These are phyloP conservation scores for Eupelmus urozonus DNA, from an alignment of 2,888 invertebrate species.

Conservation along the genomic window DNA sequence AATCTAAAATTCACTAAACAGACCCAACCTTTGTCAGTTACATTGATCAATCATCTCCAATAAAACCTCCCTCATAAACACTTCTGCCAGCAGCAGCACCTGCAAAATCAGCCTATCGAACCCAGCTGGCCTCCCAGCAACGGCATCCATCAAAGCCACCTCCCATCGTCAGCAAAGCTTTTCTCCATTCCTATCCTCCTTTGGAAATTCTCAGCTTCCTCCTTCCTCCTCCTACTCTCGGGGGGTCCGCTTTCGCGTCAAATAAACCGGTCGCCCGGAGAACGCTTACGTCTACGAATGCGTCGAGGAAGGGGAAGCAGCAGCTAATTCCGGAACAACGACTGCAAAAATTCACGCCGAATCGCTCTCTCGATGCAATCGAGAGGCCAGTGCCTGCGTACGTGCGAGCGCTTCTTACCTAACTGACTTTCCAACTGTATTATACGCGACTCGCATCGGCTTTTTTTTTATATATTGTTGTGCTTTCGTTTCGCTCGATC, in stretches of 20 bases:
- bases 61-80: too few species aligned
- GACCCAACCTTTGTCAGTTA: too few species aligned
- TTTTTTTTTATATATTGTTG: background rate
- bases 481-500: background rate
- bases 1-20: too few species aligned
- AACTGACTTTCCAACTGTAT: slow-evolving; percentile 49
- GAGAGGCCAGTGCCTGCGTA: too few species aligned
- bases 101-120: too few species aligned
- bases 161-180: background rate
- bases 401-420: slow-evolving; percentile 17
- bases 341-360: slow-evolving; percentile 16
- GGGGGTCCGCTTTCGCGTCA: slow-evolving; percentile 2
- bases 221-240: background rate
- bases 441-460: background rate
- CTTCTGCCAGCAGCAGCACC: too few species aligned
- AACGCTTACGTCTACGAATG: too few species aligned
- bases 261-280: slow-evolving; percentile 20
- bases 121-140: too few species aligned
- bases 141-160: too few species aligned
- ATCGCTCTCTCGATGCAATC: slow-evolving; percentile 24
- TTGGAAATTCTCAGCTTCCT: background rate
- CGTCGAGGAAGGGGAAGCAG: slow-evolving; percentile 16
- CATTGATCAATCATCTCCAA: too few species aligned
- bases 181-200: background rate
- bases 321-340: background rate